These are phyloP conservation scores for Saxidomus purpurata DNA, from an alignment of 1,140 invertebrate genomes.

Conservation along the genomic window DNA sequence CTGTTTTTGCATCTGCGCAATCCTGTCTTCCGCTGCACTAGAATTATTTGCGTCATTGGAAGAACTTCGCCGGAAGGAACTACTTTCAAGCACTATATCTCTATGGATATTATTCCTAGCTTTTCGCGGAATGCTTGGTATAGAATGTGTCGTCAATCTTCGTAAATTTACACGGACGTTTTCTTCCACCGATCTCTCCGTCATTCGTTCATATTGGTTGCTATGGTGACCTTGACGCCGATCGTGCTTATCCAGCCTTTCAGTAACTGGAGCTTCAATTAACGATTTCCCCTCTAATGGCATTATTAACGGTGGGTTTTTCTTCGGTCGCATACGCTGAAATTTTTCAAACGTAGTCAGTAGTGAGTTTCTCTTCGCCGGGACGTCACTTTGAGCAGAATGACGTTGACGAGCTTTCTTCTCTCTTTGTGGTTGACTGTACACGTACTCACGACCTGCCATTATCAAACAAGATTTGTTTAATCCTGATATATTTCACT, in stretches of 20 bases:
- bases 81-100: slow-evolving; percentile 62
- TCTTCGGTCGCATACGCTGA: slow-evolving; percentile 77
- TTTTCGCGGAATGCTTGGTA: slow-evolving; percentile 54
- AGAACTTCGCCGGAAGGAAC: slow-evolving; percentile 34
- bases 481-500: too few species aligned
- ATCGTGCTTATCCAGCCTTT: slow-evolving; percentile 14
- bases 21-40: slow-evolving; percentile 37
- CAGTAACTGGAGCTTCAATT: slow-evolving; percentile 63
- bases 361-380: slow-evolving; percentile 59
- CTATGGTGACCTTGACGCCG: not conserved
- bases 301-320: slow-evolving; percentile 72
- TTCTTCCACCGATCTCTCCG: slow-evolving; percentile 67
- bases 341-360: slow-evolving; percentile 81
- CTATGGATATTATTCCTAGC: slow-evolving; percentile 28
- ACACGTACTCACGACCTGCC: slow-evolving; percentile 57
- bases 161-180: slow-evolving; percentile 77
- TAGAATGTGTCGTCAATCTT: slow-evolving; percentile 66
- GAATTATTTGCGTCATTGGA: slow-evolving; percentile 51
- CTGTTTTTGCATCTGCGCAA: slow-evolving; percentile 54
- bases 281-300: slow-evolving; percentile 81
- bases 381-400: slow-evolving; percentile 18
- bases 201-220: not conserved
- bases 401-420: not conserved
- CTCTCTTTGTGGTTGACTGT: slow-evolving; percentile 42
- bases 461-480: too few species aligned